phyloP scores from a whole-genome alignment of 1,140 invertebrate species.

The Pachypeltis micranthus region DNA sequence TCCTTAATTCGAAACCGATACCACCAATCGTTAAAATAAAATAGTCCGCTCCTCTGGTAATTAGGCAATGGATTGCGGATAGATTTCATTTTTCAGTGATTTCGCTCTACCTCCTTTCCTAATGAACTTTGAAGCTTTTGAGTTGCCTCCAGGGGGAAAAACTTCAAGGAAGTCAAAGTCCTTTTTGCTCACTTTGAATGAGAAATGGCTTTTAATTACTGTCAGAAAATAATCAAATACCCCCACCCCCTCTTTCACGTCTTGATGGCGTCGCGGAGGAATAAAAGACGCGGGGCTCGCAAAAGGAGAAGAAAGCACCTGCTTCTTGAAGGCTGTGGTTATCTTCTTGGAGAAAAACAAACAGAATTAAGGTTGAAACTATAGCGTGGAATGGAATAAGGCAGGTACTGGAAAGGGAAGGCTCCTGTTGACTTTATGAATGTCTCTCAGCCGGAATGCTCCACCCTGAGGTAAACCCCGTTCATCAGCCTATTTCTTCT shows the following conservation, averaged over 20 bases:
- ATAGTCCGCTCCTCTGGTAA: neutral
- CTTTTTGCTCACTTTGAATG: too few relatives aligned
- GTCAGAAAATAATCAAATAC: conserved; percentile 3
- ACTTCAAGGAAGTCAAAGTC: too few relatives aligned
- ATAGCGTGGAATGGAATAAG: too few relatives aligned
- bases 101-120: too few relatives aligned
- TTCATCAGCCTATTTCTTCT: neutral
- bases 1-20: too few relatives aligned
- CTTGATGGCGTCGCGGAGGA: neutral
- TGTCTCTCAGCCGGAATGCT: neutral
- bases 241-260: too few relatives aligned
- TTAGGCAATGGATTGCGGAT: neutral
- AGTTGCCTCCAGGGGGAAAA: too few relatives aligned
- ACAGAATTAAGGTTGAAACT: neutral
- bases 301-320: too few relatives aligned
- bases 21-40: neutral
- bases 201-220: conserved; percentile 8
- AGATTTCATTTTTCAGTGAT: neutral
- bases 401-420: neutral
- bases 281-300: neutral
- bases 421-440: conserved; percentile 1
- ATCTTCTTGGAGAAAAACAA: conserved; percentile 1
- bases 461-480: neutral
- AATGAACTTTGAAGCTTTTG: too few relatives aligned
- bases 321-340: too few relatives aligned